Percentiles rank a stretch among this genome's conserved stretches.
These are phyloP conservation scores for Phrynosoma blainvillii DNA, from an alignment of 2,113 vertebrate genomes.

Conservation along the genomic window DNA sequence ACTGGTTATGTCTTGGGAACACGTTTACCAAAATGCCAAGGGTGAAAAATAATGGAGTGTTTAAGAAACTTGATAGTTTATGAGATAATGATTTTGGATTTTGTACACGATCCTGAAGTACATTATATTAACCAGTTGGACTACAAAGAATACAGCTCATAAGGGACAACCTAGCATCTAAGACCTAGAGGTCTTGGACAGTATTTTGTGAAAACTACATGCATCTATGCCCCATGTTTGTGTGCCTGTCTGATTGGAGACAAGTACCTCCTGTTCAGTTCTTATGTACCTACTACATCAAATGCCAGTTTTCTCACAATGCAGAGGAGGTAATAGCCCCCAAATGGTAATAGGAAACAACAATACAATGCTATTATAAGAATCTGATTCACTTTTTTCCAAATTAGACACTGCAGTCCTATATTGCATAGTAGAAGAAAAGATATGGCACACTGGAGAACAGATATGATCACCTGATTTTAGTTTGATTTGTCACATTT, in stretches of 20 bases:
- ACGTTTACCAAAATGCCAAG: neutral
- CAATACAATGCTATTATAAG: neutral
- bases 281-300: neutral
- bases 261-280: neutral
- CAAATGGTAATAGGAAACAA: neutral
- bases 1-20: neutral
- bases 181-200: too few relatives aligned
- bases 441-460: rapidly evolving
- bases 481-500: neutral
- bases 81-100: neutral
- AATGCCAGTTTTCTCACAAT: neutral
- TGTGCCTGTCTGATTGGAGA: too few relatives aligned
- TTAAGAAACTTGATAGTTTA: neutral
- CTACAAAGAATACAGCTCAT: neutral
- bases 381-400: neutral
- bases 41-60: neutral
- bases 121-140: neutral
- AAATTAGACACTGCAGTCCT: neutral
- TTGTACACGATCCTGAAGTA: too few relatives aligned
- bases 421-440: neutral
- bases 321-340: neutral
- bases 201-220: too few relatives aligned
- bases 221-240: too few relatives aligned
- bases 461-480: neutral
- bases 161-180: neutral